phyloP scores from a whole-genome alignment of 2,888 invertebrate genomes.

The Lepeophtheirus nordmannii region DNA sequence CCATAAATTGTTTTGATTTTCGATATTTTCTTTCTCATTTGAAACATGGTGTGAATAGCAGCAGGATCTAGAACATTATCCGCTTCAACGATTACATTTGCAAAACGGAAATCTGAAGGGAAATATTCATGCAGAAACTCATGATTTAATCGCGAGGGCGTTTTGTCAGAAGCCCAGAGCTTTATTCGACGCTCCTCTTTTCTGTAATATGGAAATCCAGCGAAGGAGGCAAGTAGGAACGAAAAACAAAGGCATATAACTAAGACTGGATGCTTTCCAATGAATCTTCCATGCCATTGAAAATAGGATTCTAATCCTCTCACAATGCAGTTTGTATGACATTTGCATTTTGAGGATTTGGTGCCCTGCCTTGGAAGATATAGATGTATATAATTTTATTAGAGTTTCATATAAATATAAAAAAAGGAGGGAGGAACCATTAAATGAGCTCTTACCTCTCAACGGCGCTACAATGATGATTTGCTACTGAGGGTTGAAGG shows the following conservation, averaged over 20 bases:
- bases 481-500: neutral
- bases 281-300: constrained; percentile 4
- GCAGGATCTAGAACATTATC: constrained; percentile 35
- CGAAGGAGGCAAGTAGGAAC: neutral
- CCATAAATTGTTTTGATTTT: neutral
- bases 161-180: neutral
- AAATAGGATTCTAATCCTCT: neutral
- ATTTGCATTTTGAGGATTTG: neutral
- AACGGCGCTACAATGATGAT: too few relatives aligned
- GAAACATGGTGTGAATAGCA: constrained; percentile 30
- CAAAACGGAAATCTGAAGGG: constrained; percentile 34
- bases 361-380: too few relatives aligned
- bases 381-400: too few relatives aligned
- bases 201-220: neutral
- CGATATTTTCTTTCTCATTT: constrained; percentile 15
- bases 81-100: constrained; percentile 35
- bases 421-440: too few relatives aligned
- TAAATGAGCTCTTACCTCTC: neutral
- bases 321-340: neutral
- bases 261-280: neutral
- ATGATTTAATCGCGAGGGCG: neutral
- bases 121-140: constrained; percentile 28
- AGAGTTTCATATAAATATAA: too few relatives aligned
- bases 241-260: neutral
- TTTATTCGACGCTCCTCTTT: neutral